Base-by-base conservation (phyloP, 2,888 invertebrate genomes). In the Agriotes lineatus region DNA sequence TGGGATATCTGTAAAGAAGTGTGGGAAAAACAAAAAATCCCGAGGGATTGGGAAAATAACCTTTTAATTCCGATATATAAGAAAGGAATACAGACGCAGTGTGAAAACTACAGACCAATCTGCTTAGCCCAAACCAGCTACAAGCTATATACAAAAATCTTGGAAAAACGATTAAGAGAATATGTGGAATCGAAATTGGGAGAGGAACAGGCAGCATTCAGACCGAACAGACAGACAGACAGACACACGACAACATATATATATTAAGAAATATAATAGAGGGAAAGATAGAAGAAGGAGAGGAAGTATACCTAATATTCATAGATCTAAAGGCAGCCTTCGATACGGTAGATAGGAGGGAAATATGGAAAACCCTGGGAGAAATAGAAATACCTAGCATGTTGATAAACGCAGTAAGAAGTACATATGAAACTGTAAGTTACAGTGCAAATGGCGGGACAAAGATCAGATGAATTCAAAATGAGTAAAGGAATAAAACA, bases 181-280 rank as follows among this genome's bases (percentile, higher is more conserved):
- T 30, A 30, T 9, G 30, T 30, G 4, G 30, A 30, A 30, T 30
- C 30, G 30, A 44, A 16, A 44, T n/a, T 44, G 18, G n/a, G 44
- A 6, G n/a, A 6, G 18, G 16, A 44, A 16, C 6, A 44, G 18
- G 18, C 18, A 16, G 18, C 19, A 16, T 44, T 44, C 9, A 44
- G 44, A 44, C 18, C 16, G n/a, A 16, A 44, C 14, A 44, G 16
- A 44, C n/a, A n/a, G n/a, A n/a, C n/a, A n/a, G n/a, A n/a, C n/a
- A n/a, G n/a, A n/a, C n/a, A n/a, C n/a, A n/a, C n/a, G n/a, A n/a
- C n/a, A n/a, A n/a, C n/a, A n/a, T n/a, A n/a, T n/a, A n/a, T n/a
- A n/a, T n/a, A n/a, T n/a, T n/a, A n/a, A n/a, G 44, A 19, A 44
- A 19, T n/a, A 44, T 44, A 44, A 44, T 44, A 44, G 44, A 44